Evolutionary conservation across 2,797 vertebrate genomes (phyloP).

Genomic region (Chaetodon trifasciatus): DNA sequence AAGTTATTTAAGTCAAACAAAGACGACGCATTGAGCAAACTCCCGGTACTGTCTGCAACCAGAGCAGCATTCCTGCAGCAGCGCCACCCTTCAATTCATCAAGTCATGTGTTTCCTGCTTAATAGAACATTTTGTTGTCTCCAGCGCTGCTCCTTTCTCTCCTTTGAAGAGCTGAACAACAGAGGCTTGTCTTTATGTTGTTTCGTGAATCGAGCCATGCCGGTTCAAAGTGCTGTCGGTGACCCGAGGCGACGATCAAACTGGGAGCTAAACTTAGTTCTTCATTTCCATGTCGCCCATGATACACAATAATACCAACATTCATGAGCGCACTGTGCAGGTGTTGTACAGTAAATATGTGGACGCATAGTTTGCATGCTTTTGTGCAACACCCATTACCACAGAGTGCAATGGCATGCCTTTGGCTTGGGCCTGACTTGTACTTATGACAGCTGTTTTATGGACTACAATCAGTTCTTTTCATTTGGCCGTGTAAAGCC

Average conservation of each 20-base stretch:
- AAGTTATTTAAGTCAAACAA: not conserved
- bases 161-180: constrained; percentile 62
- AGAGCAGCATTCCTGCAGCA: constrained; percentile 27
- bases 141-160: constrained; percentile 29
- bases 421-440: constrained; percentile 43
- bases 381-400: constrained; percentile 52
- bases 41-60: not conserved
- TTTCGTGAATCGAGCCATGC: constrained; percentile 45
- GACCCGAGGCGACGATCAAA: constrained; percentile 64
- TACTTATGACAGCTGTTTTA: constrained; percentile 61
- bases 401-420: constrained; percentile 42
- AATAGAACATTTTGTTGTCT: constrained; percentile 54
- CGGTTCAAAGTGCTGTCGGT: constrained; percentile 62
- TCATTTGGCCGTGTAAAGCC: constrained; percentile 30
- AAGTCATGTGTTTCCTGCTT: constrained; percentile 47
- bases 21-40: constrained; percentile 3
- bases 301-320: constrained; percentile 11
- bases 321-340: constrained; percentile 31
- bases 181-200: constrained; percentile 59
- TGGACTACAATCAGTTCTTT: constrained; percentile 39
- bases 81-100: constrained; percentile 16
- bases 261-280: constrained; percentile 55
- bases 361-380: constrained; percentile 59
- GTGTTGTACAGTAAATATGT: constrained; percentile 47
- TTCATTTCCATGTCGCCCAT: constrained; percentile 41